Evolutionary conservation across 2,888 invertebrate genomes (phyloP), one percentile per base, ranked within the genome.

Genomic region (Archips crataeganus): DNA sequence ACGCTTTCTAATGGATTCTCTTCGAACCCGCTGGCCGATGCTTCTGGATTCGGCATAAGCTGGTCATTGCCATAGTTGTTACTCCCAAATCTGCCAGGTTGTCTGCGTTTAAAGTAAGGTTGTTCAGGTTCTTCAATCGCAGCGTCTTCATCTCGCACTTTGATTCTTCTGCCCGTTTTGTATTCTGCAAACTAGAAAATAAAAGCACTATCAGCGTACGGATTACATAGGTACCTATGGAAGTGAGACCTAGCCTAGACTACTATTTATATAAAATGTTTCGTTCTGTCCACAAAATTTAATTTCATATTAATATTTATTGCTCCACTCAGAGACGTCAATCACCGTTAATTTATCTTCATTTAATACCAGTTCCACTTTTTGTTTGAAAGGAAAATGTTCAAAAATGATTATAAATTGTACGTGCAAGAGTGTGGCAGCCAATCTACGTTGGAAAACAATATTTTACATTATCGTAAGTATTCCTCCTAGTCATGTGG

Each of bases 181-280:
- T 78, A 79, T 36, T 84, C 85, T 79, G 85, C 77, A 80, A 83
- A 77, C 89, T 89, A 70, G 66, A 69, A 71, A 72, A 57, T 6
- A 45, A 63, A 47, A 47, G 51, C 15, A 6, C 42, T 61, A 4
- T 69, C 23, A 42, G 1, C 6, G n/a, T 10, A 23, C 11, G 45
- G 10, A 3, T 11, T 2, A 11, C 45, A 11, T 45, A 11, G 10
- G 10, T 10, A 45, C n/a, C n/a, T n/a, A n/a, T n/a, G 3, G 45
- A 23, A 23, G 23, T 23, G 23, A 23, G 23, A 23, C 23, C 23
- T 23, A 23, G 23, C 23, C 23, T 23, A 23, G 23, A 23, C 23
- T 23, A 23, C 23, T 23, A 23, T 23, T 23, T 23, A 23, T 23
- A 23, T 23, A 23, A 23, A 23, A 23, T 23, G 23, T 23, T 23